Base-by-base conservation (phyloP, 2,888 invertebrate genomes). In the Coenonympha glycerion region DNA sequence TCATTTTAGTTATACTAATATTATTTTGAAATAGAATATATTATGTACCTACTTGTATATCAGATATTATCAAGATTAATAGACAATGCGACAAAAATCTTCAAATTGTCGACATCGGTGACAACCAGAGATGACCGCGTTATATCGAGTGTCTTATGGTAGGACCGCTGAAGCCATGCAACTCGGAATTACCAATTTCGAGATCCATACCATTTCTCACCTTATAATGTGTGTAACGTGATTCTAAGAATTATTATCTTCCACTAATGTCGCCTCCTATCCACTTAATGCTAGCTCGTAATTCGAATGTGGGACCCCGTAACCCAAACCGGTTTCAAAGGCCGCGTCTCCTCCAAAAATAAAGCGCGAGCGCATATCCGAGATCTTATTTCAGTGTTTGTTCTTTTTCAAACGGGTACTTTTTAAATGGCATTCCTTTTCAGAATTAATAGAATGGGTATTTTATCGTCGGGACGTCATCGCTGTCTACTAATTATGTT, bases 221-320 rank as follows among this genome's bases (percentile, higher is more conserved):
- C 66, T 69, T 64, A 60, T 65, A 63, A 60, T 56, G 50, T 49
- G 49, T 67, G 76, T 77, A 74, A 75, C 69, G 65, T 73, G 71
- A 76, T 83, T 82, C 84, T 68, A 62, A 61, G 79, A 79, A 79
- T 72, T 73, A 73, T 77, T 77, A 76, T 77, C 79, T 79, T 60
- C 73, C 42, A 49, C 74, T 79, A 78, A 76, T 72, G 76, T 71
- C 65, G 52, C 65, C 58, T 60, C 67, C n/a, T n/a, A n/a, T n/a
- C n/a, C 66, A 68, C 68, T 66, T 74, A 72, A 71, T 65, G 69
- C 64, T 71, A 65, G 66, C 66, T 71, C 74, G 71, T 77, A 76
- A 79, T 73, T 71, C 69, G 66, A 74, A 66, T 69, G 66, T 68
- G 68, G 65, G 68, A 64, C 63, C 66, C 65, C 61, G 66, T 64